Percentiles rank a stretch among this genome's conserved stretches.
These are phyloP conservation scores for Sycophila sp. DNA, from an alignment of 1,140 invertebrate species.

Conservation along the genomic window DNA sequence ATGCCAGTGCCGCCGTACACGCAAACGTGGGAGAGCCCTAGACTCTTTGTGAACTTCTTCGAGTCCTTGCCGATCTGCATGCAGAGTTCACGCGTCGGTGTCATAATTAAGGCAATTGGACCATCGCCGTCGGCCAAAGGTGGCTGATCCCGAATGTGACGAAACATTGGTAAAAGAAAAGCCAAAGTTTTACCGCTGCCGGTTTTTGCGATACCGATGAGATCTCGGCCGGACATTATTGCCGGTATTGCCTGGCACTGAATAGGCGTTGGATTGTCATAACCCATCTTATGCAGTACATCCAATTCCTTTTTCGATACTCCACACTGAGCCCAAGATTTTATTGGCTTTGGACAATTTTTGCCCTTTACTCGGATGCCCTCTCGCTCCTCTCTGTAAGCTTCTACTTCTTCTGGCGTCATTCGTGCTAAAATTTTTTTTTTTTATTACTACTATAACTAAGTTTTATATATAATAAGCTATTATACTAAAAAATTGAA, in stretches of 20 bases:
- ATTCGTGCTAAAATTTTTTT: slow-evolving; percentile 77
- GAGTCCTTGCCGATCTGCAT: slow-evolving; percentile 99
- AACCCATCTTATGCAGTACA: slow-evolving; percentile 89
- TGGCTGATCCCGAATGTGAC: slow-evolving; percentile 96
- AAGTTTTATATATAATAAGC: slow-evolving; percentile 5
- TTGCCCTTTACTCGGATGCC: slow-evolving; percentile 86
- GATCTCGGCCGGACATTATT: slow-evolving; percentile 96
- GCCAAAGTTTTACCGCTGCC: slow-evolving; percentile 99
- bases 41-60: slow-evolving; percentile 92
- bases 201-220: slow-evolving; percentile 99
- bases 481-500: background rate
- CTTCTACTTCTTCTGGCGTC: slow-evolving; percentile 88
- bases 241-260: slow-evolving; percentile 98
- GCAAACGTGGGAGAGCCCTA: slow-evolving; percentile 90
- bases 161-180: slow-evolving; percentile 97
- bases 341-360: slow-evolving; percentile 94
- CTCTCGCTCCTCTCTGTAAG: slow-evolving; percentile 86
- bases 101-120: slow-evolving; percentile 97
- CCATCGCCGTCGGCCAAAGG: slow-evolving; percentile 95
- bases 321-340: slow-evolving; percentile 98
- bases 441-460: background rate
- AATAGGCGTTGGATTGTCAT: slow-evolving; percentile 98
- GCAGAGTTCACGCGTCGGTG: slow-evolving; percentile 96
- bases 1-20: slow-evolving; percentile 99
- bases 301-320: slow-evolving; percentile 97